A percentile compares a stretch with the other conserved stretches of the same genome.
These are phyloP conservation scores for Corvus moneduloides DNA, from an alignment of 2,113 vertebrate species.

Conservation along the genomic window DNA sequence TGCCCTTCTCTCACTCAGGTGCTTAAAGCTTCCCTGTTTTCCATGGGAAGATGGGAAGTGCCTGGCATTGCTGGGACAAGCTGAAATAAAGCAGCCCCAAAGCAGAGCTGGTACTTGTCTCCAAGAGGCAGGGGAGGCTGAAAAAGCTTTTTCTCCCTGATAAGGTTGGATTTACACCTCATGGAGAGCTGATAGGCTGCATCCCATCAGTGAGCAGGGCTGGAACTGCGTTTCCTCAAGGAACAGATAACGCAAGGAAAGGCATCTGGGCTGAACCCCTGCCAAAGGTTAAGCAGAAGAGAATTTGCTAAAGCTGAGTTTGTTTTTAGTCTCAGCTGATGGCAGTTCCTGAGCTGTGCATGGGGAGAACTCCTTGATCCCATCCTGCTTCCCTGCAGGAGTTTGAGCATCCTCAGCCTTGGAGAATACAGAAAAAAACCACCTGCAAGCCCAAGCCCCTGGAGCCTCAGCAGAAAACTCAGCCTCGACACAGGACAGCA, in stretches of 20 bases:
- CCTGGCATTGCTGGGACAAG: neutral
- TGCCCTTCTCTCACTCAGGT: neutral
- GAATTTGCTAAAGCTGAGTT: neutral
- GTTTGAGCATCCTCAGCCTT: neutral
- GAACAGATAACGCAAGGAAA: conserved; percentile 38
- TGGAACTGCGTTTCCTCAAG: neutral
- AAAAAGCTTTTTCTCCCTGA: conserved; percentile 57
- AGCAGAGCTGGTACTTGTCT: neutral
- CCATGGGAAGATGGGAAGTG: neutral
- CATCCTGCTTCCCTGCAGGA: neutral
- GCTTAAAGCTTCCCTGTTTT: neutral
- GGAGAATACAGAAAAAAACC: rapidly evolving
- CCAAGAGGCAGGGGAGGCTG: neutral
- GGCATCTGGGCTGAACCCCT: neutral
- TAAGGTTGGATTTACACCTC: conserved; percentile 64
- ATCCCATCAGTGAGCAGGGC: neutral
- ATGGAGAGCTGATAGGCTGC: conserved; percentile 6
- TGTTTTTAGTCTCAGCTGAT: neutral
- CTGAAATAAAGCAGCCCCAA: conserved; percentile 17
- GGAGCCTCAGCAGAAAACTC: neutral
- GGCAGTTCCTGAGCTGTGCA: neutral
- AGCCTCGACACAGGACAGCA: neutral
- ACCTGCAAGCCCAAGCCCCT: neutral
- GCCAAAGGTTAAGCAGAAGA: conserved; percentile 51
- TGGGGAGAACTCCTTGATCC: neutral